Evolutionary conservation across 2,797 vertebrate species (phyloP).

Genomic region (Mallotus villosus): DNA sequence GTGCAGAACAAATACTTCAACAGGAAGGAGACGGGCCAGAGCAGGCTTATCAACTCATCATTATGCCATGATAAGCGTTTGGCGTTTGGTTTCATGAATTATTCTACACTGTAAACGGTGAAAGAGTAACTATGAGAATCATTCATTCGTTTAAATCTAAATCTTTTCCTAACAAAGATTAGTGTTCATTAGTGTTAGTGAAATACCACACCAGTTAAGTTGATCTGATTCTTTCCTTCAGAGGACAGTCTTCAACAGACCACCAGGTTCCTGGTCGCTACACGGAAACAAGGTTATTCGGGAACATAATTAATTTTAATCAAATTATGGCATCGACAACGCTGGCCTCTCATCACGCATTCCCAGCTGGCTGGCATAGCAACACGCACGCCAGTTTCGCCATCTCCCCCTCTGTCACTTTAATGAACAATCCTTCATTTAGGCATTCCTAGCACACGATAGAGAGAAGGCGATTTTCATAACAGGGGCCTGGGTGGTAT

Average conservation of each 20-base stretch:
- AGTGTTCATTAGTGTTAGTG: neutral
- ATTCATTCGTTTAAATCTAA: neutral
- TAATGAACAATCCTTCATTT: neutral
- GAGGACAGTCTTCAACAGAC: neutral
- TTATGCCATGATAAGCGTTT: neutral
- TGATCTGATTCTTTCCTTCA: neutral
- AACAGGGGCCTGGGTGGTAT: neutral
- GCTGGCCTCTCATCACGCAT: slow-evolving; percentile 43
- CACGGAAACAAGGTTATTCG: neutral
- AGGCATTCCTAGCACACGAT: neutral
- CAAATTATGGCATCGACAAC: slow-evolving; percentile 39
- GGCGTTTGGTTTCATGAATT: no score
- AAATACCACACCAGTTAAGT: neutral
- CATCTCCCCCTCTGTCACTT: neutral
- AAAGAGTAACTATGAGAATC: no score
- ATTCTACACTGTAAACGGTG: no score
- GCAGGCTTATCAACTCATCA: neutral
- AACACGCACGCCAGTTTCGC: slow-evolving; percentile 24
- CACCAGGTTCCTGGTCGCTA: neutral
- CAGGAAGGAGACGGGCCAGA: slow-evolving; percentile 17
- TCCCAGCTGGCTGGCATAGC: slow-evolving; percentile 55
- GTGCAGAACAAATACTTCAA: slow-evolving; percentile 45
- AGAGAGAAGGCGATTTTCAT: neutral
- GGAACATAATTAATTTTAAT: slow-evolving; percentile 4
- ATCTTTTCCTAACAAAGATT: neutral